Conservation (phyloP, 2,888 invertebrate species). For the Diloba caeruleocephala region DNA sequence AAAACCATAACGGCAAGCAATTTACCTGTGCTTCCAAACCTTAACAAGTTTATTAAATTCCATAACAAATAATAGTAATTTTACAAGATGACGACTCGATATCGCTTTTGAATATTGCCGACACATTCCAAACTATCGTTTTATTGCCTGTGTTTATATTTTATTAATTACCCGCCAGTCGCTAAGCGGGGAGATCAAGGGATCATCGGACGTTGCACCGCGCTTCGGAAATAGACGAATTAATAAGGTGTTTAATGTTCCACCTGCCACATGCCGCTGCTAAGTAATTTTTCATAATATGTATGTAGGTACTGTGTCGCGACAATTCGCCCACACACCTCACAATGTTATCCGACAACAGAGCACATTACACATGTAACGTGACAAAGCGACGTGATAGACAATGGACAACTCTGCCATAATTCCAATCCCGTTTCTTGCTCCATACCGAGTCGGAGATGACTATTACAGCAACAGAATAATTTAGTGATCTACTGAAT, state of each 20-base stretch:
- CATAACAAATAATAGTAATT: slow-evolving; percentile 87
- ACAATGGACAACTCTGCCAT: slow-evolving; percentile 78
- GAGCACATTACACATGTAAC: slow-evolving; percentile 67
- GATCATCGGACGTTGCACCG: slow-evolving; percentile 51
- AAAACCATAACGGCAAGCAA: slow-evolving; percentile 84
- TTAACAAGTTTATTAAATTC: slow-evolving; percentile 89
- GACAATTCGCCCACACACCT: slow-evolving; percentile 71
- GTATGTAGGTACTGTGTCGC: slow-evolving; percentile 50
- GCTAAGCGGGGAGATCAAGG: slow-evolving; percentile 60
- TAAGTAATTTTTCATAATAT: slow-evolving; percentile 32
- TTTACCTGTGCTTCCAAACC: slow-evolving; percentile 85
- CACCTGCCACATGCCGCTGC: slow-evolving; percentile 40
- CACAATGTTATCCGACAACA: slow-evolving; percentile 60
- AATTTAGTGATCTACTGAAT: slow-evolving; percentile 68
- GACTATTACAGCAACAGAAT: slow-evolving; percentile 72
- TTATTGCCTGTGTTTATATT: slow-evolving; percentile 80
- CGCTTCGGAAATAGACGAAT: slow-evolving; percentile 40
- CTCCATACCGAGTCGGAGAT: slow-evolving; percentile 66
- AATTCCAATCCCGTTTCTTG: slow-evolving; percentile 65
- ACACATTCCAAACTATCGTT: slow-evolving; percentile 81
- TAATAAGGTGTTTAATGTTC: slow-evolving; percentile 48
- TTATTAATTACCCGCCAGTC: slow-evolving; percentile 76
- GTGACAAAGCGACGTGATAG: slow-evolving; percentile 78
- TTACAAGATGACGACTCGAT: slow-evolving; percentile 84
- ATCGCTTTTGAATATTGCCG: slow-evolving; percentile 83